Base-by-base conservation (phyloP, 2,888 invertebrate genomes). In the Vannuccia rotundouncinata region DNA sequence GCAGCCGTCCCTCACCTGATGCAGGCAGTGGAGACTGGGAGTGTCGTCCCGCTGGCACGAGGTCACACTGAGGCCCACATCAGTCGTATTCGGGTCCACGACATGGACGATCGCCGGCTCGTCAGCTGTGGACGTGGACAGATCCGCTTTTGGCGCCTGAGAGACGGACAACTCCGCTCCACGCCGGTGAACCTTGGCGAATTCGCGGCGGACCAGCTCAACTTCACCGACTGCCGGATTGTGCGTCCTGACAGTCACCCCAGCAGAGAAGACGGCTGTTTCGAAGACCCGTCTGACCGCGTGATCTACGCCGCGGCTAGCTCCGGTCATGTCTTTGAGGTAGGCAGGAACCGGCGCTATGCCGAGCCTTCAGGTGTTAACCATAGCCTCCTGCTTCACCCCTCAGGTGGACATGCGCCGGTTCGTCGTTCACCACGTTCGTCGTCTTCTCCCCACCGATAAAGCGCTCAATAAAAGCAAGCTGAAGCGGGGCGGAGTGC, bases 121-220 rank as follows among this genome's bases (percentile, higher is more conserved):
- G 85, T 87, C 31, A 87, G 87, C 0, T 87, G 87, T 85, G 88
- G 87, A 0, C 84, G 85, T 60, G 87, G 87, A 82, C 87, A 88
- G 82, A 83, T 88, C 0, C 84, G 87, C 17, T 81, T 88, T 77
- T 88, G 88, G 88, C 82, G 87, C n/a, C 84, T 88, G 29, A 87
- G 86, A 81, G 87, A 87, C 78, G 85, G 86, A 25, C 59, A 78
- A n/a, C 83, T 88, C 81, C 81, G 87, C 74, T 88, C 88, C 78
- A 86, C 86, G 1, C 86, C 87, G 1, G 85, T 87, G 28, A 85
- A 84, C 79, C 83, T 88, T 5, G 86, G 84, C 25, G 86, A 87
- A 81, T 85, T 87, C 82, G 29, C 76, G 13, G 28, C 5, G 75
- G 86, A 86, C 82, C 81, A 82, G 17, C 85, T 87, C 84, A 87